Conservation (phyloP, 2,797 vertebrate genomes). For the Triplophysa bombifrons region DNA sequence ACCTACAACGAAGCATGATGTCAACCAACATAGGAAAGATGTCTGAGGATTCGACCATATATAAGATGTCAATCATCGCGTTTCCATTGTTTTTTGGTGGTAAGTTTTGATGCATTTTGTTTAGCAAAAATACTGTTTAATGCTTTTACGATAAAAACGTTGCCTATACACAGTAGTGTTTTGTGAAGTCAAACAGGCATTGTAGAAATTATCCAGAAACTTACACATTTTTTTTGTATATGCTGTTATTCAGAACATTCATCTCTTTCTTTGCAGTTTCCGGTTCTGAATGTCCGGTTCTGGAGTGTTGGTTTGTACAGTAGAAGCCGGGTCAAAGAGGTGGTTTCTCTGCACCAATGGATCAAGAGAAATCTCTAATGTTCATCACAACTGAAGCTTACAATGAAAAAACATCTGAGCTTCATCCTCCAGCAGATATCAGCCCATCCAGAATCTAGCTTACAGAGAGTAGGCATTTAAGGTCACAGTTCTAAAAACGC, state of each 20-base stretch:
- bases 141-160: too few relatives aligned
- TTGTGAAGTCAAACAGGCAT: too few relatives aligned
- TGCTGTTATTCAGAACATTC: too few relatives aligned
- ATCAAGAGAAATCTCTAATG: slow-evolving; percentile 73
- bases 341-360: slow-evolving; percentile 65
- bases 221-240: too few relatives aligned
- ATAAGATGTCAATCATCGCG: slow-evolving; percentile 63
- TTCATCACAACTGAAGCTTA: slow-evolving; percentile 57
- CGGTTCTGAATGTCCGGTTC: slow-evolving; percentile 63
- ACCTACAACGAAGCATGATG: neutral
- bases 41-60: slow-evolving; percentile 61
- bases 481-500: too few relatives aligned
- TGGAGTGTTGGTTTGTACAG: slow-evolving; percentile 81
- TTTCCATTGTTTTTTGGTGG: slow-evolving; percentile 45
- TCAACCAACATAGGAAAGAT: slow-evolving; percentile 48
- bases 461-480: too few relatives aligned
- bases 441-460: slow-evolving; percentile 65
- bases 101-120: slow-evolving; percentile 53
- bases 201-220: too few relatives aligned
- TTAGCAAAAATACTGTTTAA: too few relatives aligned
- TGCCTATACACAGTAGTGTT: too few relatives aligned
- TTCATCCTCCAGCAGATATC: slow-evolving; percentile 58
- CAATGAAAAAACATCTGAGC: neutral
- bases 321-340: slow-evolving; percentile 67
- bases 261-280: too few relatives aligned